Percentiles rank a stretch among this genome's conserved stretches.
Evolutionary conservation across 92 coral and sea anemone genomes (phyloP).

Genomic region (Heliopora coerulea): DNA sequence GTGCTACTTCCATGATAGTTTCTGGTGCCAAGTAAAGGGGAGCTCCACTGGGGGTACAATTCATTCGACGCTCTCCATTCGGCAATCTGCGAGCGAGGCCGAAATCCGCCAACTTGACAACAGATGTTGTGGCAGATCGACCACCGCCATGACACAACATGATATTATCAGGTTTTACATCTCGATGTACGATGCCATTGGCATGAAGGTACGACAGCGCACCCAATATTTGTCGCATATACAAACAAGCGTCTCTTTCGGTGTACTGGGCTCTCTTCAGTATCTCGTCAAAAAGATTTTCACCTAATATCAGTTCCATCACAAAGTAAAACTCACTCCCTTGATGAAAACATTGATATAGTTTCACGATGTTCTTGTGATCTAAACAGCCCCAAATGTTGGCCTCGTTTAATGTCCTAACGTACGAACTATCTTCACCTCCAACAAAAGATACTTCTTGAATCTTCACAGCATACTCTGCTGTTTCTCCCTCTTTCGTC

Average conservation of each 20-base stretch:
- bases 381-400: slow-evolving; percentile 66
- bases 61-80: slow-evolving; percentile 22
- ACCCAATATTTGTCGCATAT: slow-evolving; percentile 66
- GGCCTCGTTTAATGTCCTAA: slow-evolving; percentile 48
- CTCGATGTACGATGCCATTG: slow-evolving; percentile 81
- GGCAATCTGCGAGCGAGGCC: slow-evolving; percentile 72
- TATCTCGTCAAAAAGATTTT: slow-evolving; percentile 74
- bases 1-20: slow-evolving; percentile 84
- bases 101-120: slow-evolving; percentile 84
- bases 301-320: slow-evolving; percentile 69
- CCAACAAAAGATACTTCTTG: slow-evolving; percentile 3
- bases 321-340: slow-evolving; percentile 51
- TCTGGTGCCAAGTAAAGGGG: slow-evolving; percentile 98
- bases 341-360: slow-evolving; percentile 57
- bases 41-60: slow-evolving; percentile 74
- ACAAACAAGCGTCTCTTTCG: slow-evolving; percentile 61
- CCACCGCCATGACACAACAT: slow-evolving; percentile 59
- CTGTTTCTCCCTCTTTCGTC: slow-evolving; percentile 4
- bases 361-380: slow-evolving; percentile 76
- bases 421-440: slow-evolving; percentile 7
- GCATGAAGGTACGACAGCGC: slow-evolving; percentile 84
- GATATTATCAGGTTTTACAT: slow-evolving; percentile 92
- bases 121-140: slow-evolving; percentile 21
- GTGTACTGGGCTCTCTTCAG: slow-evolving; percentile 54
- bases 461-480: slow-evolving; percentile 34